Conservation (phyloP, 2,888 invertebrate species). For the Marasmarcha lunaedactyla region DNA sequence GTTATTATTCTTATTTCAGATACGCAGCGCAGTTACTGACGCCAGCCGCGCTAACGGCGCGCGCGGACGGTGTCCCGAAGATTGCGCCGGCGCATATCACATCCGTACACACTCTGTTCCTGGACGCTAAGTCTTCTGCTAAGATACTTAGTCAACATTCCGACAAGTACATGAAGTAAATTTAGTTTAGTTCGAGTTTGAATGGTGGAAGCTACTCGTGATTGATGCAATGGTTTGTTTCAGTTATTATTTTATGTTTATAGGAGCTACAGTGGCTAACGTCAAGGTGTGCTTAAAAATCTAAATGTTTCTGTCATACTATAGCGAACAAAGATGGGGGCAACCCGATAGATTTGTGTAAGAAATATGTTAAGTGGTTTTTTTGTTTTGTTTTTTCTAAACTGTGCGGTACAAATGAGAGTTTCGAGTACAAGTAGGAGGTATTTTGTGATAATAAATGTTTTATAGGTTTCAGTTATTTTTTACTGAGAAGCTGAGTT, state of each 20-base stretch:
- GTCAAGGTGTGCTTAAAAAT: no score
- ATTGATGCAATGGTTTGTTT: background rate
- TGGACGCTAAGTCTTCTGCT: conserved; percentile 97
- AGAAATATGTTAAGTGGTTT: no score
- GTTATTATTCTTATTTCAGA: conserved; percentile 26
- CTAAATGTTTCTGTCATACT: no score
- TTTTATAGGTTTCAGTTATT: background rate
- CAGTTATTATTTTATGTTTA: background rate
- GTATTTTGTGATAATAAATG: no score
- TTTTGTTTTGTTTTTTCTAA: no score
- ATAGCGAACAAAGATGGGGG: no score
- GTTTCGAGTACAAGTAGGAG: no score
- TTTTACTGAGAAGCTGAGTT: conserved; percentile 1
- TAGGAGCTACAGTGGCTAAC: background rate
- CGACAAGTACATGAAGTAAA: conserved; percentile 91
- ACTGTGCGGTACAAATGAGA: no score
- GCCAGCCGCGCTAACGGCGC: conserved; percentile 88
- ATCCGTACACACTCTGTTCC: conserved; percentile 87
- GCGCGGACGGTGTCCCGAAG: conserved; percentile 84
- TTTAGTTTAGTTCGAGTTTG: background rate
- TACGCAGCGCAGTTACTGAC: conserved; percentile 96
- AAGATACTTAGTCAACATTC: conserved; percentile 90
- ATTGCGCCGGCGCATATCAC: conserved; percentile 87
- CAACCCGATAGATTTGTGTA: no score
- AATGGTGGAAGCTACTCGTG: background rate